These are phyloP conservation scores for Sula dactylatra DNA, from an alignment of 2,113 vertebrate species.

Conservation along the genomic window DNA sequence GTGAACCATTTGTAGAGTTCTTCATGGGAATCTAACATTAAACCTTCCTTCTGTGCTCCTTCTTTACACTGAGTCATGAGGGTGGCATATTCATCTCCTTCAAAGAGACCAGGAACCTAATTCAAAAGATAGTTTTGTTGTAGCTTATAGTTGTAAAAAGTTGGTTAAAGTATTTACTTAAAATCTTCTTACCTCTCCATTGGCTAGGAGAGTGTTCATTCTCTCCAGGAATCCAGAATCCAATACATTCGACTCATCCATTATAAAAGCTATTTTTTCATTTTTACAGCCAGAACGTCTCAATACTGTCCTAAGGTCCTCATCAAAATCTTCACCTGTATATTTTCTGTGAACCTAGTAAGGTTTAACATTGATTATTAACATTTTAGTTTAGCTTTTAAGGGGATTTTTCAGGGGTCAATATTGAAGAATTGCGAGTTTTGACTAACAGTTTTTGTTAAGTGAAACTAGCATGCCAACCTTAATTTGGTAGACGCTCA, in stretches of 20 bases:
- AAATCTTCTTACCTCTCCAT: conserved; percentile 85
- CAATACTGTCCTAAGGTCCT: conserved; percentile 94
- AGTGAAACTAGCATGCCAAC: conserved; percentile 63
- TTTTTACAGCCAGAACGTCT: conserved; percentile 97
- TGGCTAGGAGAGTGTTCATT: conserved; percentile 97
- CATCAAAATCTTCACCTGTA: conserved; percentile 97
- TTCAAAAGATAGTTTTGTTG: not conserved
- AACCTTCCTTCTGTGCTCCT: conserved; percentile 96
- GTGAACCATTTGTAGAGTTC: conserved; percentile 99
- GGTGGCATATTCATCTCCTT: conserved; percentile 96
- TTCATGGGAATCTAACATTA: conserved; percentile 98
- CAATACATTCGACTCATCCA: conserved; percentile 97
- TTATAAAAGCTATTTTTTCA: conserved; percentile 98
- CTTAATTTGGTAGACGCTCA: conserved; percentile 99
- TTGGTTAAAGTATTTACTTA: not conserved
- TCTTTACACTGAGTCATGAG: conserved; percentile 99
- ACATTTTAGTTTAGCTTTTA: not conserved
- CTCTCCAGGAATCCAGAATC: conserved; percentile 97
- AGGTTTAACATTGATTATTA: not conserved
- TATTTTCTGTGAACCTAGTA: conserved; percentile 95
- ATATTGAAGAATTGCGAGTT: not conserved
- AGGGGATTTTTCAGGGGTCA: not conserved
- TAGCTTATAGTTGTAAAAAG: not conserved
- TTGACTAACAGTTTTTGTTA: not conserved
- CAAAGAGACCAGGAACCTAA: conserved; percentile 96